Evolutionary conservation across 2,888 invertebrate genomes (phyloP).

Genomic region (Scaptomyza caliginosa): DNA sequence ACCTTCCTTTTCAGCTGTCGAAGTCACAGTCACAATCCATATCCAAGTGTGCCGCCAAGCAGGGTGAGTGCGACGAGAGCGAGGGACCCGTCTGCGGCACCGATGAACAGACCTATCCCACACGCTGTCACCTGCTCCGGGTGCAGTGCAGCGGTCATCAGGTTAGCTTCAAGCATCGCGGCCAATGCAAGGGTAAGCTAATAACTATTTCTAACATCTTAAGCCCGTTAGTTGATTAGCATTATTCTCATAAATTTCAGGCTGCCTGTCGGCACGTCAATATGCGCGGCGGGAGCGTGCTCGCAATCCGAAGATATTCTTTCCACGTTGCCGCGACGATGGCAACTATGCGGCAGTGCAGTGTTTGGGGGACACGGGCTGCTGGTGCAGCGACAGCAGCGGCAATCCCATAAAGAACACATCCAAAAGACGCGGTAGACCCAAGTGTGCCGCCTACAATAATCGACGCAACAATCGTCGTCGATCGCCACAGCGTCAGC

Average conservation of each 20-base stretch:
- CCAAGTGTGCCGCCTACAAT: slow-evolving; percentile 88
- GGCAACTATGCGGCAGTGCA: slow-evolving; percentile 94
- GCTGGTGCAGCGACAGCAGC: slow-evolving; percentile 95
- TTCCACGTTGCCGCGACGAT: slow-evolving; percentile 92
- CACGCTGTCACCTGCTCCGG: slow-evolving; percentile 90
- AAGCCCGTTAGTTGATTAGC: no score
- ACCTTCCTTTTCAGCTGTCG: slow-evolving; percentile 40
- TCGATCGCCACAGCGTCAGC: slow-evolving; percentile 86
- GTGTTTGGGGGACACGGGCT: slow-evolving; percentile 91
- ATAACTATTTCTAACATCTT: no score
- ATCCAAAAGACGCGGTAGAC: slow-evolving; percentile 88
- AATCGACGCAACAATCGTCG: slow-evolving; percentile 86
- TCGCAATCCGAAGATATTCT: slow-evolving; percentile 86
- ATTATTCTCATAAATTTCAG: slow-evolving; percentile 80
- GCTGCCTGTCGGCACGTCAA: slow-evolving; percentile 85
- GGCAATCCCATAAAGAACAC: slow-evolving; percentile 93
- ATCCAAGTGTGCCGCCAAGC: slow-evolving; percentile 83
- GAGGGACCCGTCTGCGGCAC: slow-evolving; percentile 84
- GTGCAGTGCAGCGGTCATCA: slow-evolving; percentile 91
- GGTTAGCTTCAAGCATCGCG: slow-evolving; percentile 89
- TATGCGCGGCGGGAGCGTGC: slow-evolving; percentile 84
- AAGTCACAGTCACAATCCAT: slow-evolving; percentile 74
- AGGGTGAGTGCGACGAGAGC: slow-evolving; percentile 84
- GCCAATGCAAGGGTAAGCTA: slow-evolving; percentile 90
- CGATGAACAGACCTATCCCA: slow-evolving; percentile 92